Percentiles rank a stretch among this genome's conserved stretches.
Evolutionary conservation across 1,140 invertebrate species (phyloP).

Genomic region (Trissolcus basalis): DNA sequence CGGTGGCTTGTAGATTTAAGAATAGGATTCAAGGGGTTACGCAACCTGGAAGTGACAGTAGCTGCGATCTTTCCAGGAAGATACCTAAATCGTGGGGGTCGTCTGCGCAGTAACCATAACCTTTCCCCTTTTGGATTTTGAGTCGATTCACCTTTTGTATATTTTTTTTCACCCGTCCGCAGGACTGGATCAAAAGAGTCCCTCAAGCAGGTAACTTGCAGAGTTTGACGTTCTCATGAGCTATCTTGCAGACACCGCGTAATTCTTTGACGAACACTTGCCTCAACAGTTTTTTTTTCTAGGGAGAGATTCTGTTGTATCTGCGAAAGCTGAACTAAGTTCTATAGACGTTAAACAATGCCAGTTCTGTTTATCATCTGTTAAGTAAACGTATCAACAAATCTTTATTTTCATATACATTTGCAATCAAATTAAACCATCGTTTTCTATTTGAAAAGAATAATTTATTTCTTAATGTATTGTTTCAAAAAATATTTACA

Average conservation of each 20-base stretch:
- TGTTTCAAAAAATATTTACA: no score
- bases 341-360: constrained; percentile 12
- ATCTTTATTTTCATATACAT: no score
- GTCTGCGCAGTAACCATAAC: constrained; percentile 56
- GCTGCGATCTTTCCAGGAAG: constrained; percentile 56
- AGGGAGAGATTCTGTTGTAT: constrained; percentile 18
- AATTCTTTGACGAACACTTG: constrained; percentile 59
- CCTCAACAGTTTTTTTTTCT: constrained; percentile 32
- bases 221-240: constrained; percentile 68
- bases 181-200: constrained; percentile 55
- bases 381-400: no score
- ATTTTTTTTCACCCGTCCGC: constrained; percentile 50
- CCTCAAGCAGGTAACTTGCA: constrained; percentile 61
- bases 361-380: constrained; percentile 26
- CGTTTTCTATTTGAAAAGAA: no score
- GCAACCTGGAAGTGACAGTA: constrained; percentile 63
- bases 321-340: background rate
- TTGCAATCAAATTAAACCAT: no score
- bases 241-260: constrained; percentile 60
- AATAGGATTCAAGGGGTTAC: constrained; percentile 68
- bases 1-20: constrained; percentile 36
- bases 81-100: constrained; percentile 63
- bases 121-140: constrained; percentile 63
- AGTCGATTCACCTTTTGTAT: constrained; percentile 63
- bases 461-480: no score